A percentile compares a stretch with the other conserved stretches of the same genome.
Evolutionary conservation across 2,888 invertebrate genomes (phyloP).

Genomic region (Drosophila kanekoi): DNA sequence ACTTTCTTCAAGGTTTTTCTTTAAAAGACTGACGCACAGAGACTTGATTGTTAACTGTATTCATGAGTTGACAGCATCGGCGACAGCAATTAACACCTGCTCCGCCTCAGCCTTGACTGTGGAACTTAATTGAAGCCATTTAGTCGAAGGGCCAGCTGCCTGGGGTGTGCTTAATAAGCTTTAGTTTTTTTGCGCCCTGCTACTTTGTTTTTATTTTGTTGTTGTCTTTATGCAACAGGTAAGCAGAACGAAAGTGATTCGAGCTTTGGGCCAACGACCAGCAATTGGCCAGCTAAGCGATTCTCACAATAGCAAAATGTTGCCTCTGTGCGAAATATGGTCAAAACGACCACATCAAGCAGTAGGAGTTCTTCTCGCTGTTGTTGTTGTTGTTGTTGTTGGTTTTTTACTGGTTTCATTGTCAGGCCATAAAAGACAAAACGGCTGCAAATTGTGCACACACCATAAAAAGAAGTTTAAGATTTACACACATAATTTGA

Average conservation of each 20-base stretch:
- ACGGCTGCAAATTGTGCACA: conserved; percentile 58
- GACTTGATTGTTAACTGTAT: background rate
- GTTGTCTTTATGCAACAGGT: conserved; percentile 23
- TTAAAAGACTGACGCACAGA: background rate
- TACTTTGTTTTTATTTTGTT: background rate
- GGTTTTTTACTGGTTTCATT: conserved; percentile 61
- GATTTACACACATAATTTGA: conserved; percentile 57
- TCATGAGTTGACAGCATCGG: conserved; percentile 16
- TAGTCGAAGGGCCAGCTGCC: conserved; percentile 26
- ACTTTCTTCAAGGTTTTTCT: background rate
- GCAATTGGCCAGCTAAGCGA: conserved; percentile 38
- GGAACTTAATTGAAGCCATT: conserved; percentile 24
- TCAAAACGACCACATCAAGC: conserved; percentile 47
- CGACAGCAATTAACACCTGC: conserved; percentile 32
- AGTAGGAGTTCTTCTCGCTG: conserved; percentile 29
- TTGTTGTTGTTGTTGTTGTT: too few species aligned
- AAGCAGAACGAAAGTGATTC: conserved; percentile 53
- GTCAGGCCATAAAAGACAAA: conserved; percentile 63
- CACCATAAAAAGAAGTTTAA: conserved; percentile 62
- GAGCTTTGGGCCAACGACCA: conserved; percentile 52
- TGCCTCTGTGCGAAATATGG: conserved; percentile 51
- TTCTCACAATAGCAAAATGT: conserved; percentile 48
- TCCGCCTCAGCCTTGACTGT: conserved; percentile 6
- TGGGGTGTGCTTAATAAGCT: conserved; percentile 38
- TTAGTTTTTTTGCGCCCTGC: background rate